Conservation (phyloP, 1,140 invertebrate species). For the Cataglyphis hispanica region DNA sequence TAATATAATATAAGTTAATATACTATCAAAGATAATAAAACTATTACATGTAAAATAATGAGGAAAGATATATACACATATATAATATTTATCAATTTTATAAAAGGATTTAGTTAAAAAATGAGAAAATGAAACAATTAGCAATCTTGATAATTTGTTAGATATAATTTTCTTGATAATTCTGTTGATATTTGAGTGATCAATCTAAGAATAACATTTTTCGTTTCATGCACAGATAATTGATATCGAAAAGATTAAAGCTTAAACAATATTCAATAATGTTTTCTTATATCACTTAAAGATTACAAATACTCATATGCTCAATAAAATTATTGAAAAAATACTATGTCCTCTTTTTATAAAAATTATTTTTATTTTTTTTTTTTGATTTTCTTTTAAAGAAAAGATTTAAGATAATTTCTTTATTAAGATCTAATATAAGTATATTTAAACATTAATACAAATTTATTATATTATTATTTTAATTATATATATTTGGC, state of each 20-base stretch:
- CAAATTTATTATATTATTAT: no score
- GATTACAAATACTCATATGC: not conserved
- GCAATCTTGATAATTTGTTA: no score
- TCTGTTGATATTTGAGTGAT: not conserved
- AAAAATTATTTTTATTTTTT: conserved; percentile 11
- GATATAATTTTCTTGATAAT: conserved; percentile 11
- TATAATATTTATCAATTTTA: conserved; percentile 3
- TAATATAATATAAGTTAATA: not conserved
- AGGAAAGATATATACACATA: not conserved
- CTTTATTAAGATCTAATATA: not conserved
- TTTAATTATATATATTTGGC: no score
- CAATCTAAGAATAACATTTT: not conserved
- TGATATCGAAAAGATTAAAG: not conserved
- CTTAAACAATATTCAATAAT: not conserved
- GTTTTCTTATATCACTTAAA: not conserved
- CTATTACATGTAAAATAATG: not conserved
- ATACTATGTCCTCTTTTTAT: not conserved
- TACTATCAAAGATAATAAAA: not conserved
- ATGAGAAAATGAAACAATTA: not conserved
- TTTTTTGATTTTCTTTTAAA: not conserved
- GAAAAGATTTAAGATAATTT: not conserved
- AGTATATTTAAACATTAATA: no score
- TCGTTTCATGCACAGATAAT: not conserved
- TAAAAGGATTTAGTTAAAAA: no score
- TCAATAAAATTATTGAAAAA: not conserved